Evolutionary conservation across 2,797 vertebrate species (phyloP).

Genomic region (Siniperca scherzeri): DNA sequence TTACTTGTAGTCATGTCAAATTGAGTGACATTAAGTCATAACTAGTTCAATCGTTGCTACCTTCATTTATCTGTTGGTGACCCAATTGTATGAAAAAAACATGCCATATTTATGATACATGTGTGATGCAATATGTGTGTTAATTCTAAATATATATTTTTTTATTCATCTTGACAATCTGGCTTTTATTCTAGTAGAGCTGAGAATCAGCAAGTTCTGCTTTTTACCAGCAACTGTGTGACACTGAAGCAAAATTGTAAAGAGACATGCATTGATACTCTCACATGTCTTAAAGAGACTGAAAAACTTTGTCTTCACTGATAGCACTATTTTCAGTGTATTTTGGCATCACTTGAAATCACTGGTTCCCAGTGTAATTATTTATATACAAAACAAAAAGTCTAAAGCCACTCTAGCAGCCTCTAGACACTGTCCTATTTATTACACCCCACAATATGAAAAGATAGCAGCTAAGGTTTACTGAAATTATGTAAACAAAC

Average conservation of each 20-base stretch:
- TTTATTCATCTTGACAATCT: conserved; percentile 29
- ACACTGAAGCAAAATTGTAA: neutral
- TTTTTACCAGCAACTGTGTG: neutral
- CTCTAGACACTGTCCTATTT: neutral
- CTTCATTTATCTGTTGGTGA: conserved; percentile 2
- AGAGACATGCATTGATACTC: neutral
- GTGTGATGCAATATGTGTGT: conserved; percentile 21
- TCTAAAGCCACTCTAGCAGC: neutral
- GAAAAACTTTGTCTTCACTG: neutral
- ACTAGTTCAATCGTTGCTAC: neutral
- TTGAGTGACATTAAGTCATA: too few relatives aligned
- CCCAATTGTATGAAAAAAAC: conserved; percentile 8
- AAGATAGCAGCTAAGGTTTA: neutral
- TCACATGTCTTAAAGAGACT: neutral
- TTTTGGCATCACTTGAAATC: neutral
- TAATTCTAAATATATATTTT: conserved; percentile 54
- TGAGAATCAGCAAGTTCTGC: neutral
- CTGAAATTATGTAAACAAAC: neutral
- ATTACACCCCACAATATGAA: neutral
- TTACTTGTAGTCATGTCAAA: conserved; percentile 12
- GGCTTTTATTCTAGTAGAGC: conserved; percentile 11
- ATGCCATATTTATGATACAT: conserved; percentile 27
- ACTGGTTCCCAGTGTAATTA: neutral
- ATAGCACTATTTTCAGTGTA: neutral
- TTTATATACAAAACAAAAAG: neutral